phyloP scores from a whole-genome alignment of 2,888 invertebrate species.

The Embidobia sp. region DNA sequence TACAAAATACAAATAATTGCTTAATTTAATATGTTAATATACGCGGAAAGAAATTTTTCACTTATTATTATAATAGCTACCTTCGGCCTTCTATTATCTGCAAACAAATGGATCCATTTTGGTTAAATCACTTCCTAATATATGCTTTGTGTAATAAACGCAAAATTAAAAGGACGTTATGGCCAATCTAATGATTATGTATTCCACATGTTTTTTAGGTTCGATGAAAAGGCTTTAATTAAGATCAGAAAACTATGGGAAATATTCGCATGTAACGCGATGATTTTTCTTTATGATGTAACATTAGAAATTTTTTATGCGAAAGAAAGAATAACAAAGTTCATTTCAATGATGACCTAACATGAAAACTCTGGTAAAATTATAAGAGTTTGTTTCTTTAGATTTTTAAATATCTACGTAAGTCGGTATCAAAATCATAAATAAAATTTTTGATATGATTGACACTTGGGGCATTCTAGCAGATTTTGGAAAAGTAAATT shows the following conservation, averaged over 20 bases:
- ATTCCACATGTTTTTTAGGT: background rate
- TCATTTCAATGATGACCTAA: too few relatives aligned
- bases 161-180: background rate
- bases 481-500: too few relatives aligned
- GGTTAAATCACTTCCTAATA: constrained; percentile 43
- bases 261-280: background rate
- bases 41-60: constrained; percentile 51
- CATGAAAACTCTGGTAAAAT: too few relatives aligned
- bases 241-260: constrained; percentile 10
- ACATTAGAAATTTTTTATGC: too few relatives aligned
- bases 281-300: too few relatives aligned
- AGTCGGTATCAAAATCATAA: too few relatives aligned
- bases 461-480: too few relatives aligned
- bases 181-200: constrained; percentile 11
- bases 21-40: constrained; percentile 54
- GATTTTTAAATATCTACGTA: too few relatives aligned
- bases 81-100: constrained; percentile 39
- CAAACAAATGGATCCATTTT: constrained; percentile 40
- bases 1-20: constrained; percentile 33
- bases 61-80: constrained; percentile 57
- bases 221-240: background rate
- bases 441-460: too few relatives aligned
- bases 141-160: constrained; percentile 5
- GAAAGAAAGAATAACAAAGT: too few relatives aligned
- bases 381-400: too few relatives aligned